A percentile compares a stretch with the other conserved stretches of the same genome.
These are phyloP conservation scores for Berghia stephanieae DNA, from an alignment of 1,140 invertebrate genomes.

Conservation along the genomic window DNA sequence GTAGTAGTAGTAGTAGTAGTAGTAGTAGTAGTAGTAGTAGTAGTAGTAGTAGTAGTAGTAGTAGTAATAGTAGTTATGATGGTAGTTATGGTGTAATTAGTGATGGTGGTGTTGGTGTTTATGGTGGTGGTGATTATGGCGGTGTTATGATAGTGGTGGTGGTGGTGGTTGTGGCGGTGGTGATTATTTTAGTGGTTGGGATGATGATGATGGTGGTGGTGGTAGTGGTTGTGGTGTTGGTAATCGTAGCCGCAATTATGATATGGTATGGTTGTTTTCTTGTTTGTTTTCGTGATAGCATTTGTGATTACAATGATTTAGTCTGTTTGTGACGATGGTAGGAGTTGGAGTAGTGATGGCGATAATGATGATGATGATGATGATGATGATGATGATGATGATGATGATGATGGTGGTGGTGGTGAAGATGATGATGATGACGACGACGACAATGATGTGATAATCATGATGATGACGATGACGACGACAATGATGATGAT, in stretches of 20 bases:
- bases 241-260: not conserved
- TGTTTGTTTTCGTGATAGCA: not conserved
- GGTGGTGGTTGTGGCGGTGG: not conserved
- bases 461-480: not conserved
- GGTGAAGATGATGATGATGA: constrained; percentile 1
- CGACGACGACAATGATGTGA: not conserved
- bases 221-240: not conserved
- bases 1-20: not conserved
- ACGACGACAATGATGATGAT: not conserved
- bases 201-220: not conserved
- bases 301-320: not conserved
- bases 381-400: constrained; percentile 7
- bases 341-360: not conserved
- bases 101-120: not conserved
- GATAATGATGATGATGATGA: constrained; percentile 5
- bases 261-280: not conserved
- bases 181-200: not conserved
- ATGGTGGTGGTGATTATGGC: not conserved
- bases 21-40: not conserved
- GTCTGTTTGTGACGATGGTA: too few species aligned
- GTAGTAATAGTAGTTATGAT: not conserved
- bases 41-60: not conserved
- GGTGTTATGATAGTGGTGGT: constrained; percentile 3
- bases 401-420: constrained; percentile 2
- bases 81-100: not conserved